phyloP scores from a whole-genome alignment of 2,113 vertebrate species.

The human region GRCh38 chrX:74510501-74511000 shows the following conservation, averaged over 20 bases:
- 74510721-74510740: conserved; percentile 46
- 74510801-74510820: too few species aligned
- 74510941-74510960: too few species aligned
- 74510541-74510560: not conserved
- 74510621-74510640: not conserved
- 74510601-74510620: conserved; percentile 21
- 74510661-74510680: conserved; percentile 24
- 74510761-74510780: too few species aligned
- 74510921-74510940: too few species aligned
- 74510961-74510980: too few species aligned
- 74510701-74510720: not conserved
- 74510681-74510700: not conserved
- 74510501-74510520: not conserved
- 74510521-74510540: not conserved
- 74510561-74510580: not conserved
- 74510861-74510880: too few species aligned
- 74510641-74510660: conserved; percentile 40
- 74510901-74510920: too few species aligned
- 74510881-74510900: too few species aligned
- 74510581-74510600: not conserved
- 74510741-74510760: conserved; percentile 32
- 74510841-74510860: too few species aligned
- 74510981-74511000: too few species aligned
- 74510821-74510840: too few species aligned
- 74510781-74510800: too few species aligned